These are phyloP conservation scores for Craterocephalus amniculus DNA, from an alignment of 2,797 vertebrate genomes.

Conservation along the genomic window DNA sequence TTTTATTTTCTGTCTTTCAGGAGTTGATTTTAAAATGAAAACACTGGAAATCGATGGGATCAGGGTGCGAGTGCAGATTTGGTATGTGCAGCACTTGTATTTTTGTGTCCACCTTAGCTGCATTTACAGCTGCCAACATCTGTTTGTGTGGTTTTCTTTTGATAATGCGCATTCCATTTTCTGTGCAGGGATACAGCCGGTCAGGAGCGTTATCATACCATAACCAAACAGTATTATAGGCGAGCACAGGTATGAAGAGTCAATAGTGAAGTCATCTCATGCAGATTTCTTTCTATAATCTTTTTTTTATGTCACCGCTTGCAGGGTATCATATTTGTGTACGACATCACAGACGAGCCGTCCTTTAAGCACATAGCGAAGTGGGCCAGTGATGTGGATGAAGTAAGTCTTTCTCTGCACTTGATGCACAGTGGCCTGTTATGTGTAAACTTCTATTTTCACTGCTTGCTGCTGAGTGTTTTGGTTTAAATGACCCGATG, in stretches of 20 bases:
- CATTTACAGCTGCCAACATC: not conserved
- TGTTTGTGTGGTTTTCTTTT: not conserved
- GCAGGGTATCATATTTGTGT: conserved; percentile 93
- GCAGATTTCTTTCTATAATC: conserved; percentile 2
- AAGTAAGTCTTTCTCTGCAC: conserved; percentile 79
- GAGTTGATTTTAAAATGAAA: conserved; percentile 98
- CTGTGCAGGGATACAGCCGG: conserved; percentile 93
- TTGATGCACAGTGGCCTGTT: not conserved
- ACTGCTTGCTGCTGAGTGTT: not conserved
- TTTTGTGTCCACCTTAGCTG: not conserved
- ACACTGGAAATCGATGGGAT: conserved; percentile 93
- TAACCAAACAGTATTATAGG: conserved; percentile 97
- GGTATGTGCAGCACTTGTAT: conserved; percentile 73
- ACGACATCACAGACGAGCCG: conserved; percentile 89
- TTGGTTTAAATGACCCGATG: conserved; percentile 23
- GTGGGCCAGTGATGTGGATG: conserved; percentile 94
- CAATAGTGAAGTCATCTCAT: not conserved
- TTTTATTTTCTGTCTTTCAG: conserved; percentile 68
- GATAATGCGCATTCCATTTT: conserved; percentile 35
- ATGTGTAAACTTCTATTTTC: conserved; percentile 5
- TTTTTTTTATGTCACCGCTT: conserved; percentile 8
- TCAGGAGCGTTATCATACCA: conserved; percentile 96
- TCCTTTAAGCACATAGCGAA: conserved; percentile 95
- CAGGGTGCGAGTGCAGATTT: conserved; percentile 95
- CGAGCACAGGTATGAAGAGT: conserved; percentile 85